phyloP scores from a whole-genome alignment of 2,113 vertebrate genomes.

The Boleophthalmus pectinirostris region DNA sequence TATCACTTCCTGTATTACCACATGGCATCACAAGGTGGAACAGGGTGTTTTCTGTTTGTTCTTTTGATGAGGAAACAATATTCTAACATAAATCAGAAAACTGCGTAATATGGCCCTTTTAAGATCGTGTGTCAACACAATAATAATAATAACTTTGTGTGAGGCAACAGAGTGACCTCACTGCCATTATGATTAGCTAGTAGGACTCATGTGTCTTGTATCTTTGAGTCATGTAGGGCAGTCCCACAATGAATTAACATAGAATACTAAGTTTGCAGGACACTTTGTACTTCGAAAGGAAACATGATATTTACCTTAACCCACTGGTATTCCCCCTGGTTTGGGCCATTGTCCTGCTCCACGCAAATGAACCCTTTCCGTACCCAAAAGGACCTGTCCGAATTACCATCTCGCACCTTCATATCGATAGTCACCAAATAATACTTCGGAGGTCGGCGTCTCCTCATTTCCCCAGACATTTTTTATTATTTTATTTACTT shows the following conservation, averaged over 20 bases:
- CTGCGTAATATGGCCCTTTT: too few species aligned
- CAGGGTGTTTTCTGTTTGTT: too few species aligned
- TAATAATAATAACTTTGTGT: too few species aligned
- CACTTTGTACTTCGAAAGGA: neutral
- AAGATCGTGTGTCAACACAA: too few species aligned
- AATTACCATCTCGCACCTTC: constrained; percentile 56
- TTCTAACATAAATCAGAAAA: too few species aligned
- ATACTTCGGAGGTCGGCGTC: constrained; percentile 60
- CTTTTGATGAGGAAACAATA: too few species aligned
- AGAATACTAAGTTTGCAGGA: neutral
- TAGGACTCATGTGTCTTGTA: neutral
- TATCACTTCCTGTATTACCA: too few species aligned
- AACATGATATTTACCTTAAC: constrained; percentile 70
- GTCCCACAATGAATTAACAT: neutral
- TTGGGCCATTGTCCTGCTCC: constrained; percentile 60
- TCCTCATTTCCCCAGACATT: constrained; percentile 71
- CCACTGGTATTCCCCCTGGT: constrained; percentile 58
- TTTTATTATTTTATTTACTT: neutral
- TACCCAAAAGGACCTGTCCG: constrained; percentile 74
- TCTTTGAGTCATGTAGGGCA: neutral
- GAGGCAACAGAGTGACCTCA: neutral
- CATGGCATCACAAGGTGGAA: too few species aligned
- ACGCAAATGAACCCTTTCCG: constrained; percentile 73
- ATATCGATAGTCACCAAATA: constrained; percentile 70
- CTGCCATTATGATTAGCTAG: neutral